These are phyloP conservation scores for Drosophila erecta DNA, from an alignment of 1,140 invertebrate species.

Conservation along the genomic window DNA sequence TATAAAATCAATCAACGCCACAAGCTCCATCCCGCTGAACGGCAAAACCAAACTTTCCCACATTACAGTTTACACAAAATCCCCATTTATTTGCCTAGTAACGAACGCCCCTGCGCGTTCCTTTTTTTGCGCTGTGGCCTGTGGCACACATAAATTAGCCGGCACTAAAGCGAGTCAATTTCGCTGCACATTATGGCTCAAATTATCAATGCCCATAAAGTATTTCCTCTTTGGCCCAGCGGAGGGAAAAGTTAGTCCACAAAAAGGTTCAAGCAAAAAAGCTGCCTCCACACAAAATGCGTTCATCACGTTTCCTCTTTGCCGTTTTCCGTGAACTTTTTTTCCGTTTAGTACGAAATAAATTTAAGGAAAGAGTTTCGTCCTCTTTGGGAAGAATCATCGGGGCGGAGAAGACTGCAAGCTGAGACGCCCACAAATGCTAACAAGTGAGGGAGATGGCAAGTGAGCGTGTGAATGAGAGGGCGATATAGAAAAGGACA, in stretches of 20 bases:
- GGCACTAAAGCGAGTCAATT: constrained; percentile 68
- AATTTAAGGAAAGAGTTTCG: constrained; percentile 38
- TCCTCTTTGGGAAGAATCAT: constrained; percentile 22
- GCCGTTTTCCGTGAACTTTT: constrained; percentile 16
- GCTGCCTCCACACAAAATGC: constrained; percentile 60
- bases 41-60: constrained; percentile 30
- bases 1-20: constrained; percentile 11
- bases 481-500: not conserved
- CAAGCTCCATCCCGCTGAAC: not conserved
- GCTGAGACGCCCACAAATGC: constrained; percentile 68
- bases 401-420: not conserved
- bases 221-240: constrained; percentile 60
- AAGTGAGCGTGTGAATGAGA: constrained; percentile 1
- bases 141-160: constrained; percentile 65
- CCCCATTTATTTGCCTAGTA: constrained; percentile 33
- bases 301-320: constrained; percentile 68
- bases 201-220: constrained; percentile 78
- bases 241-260: constrained; percentile 17
- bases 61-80: constrained; percentile 23
- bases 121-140: constrained; percentile 4
- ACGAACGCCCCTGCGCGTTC: constrained; percentile 5
- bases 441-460: constrained; percentile 55
- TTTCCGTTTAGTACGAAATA: constrained; percentile 61
- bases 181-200: constrained; percentile 73
- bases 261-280: not conserved